Percentiles rank a stretch among this genome's conserved stretches.
phyloP scores from a whole-genome alignment of 2,888 invertebrate genomes.

The Acleris literana region DNA sequence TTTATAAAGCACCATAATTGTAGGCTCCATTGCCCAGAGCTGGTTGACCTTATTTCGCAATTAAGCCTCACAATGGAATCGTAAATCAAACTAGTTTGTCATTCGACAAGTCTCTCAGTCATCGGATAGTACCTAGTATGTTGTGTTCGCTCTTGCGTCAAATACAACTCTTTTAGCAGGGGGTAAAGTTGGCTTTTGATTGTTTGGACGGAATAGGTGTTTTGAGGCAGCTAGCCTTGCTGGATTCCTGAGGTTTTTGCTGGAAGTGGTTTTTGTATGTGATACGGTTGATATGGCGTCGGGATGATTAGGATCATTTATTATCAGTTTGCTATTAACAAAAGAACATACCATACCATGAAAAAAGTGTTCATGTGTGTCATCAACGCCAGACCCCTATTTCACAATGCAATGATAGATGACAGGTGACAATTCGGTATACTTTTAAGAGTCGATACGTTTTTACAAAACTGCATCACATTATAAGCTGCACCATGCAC shows the following conservation, averaged over 20 bases:
- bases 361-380: no score
- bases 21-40: slow-evolving; percentile 38
- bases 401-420: no score
- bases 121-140: slow-evolving; percentile 26
- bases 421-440: no score
- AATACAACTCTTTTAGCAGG: not conserved
- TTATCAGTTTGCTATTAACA: not conserved
- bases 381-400: no score
- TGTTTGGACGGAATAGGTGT: not conserved
- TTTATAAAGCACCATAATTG: slow-evolving; percentile 38
- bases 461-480: no score
- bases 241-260: slow-evolving; percentile 33
- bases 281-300: not conserved
- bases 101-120: slow-evolving; percentile 41
- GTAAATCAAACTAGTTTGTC: slow-evolving; percentile 70
- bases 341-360: not conserved
- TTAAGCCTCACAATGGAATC: slow-evolving; percentile 66
- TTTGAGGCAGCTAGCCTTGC: slow-evolving; percentile 23
- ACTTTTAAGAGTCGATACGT: no score
- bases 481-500: no score
- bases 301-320: not conserved
- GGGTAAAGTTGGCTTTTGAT: slow-evolving; percentile 7
- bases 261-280: not conserved
- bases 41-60: slow-evolving; percentile 64
- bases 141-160: not conserved